Conservation (phyloP, 2,888 invertebrate genomes). For the Luffia ferchaultella region DNA sequence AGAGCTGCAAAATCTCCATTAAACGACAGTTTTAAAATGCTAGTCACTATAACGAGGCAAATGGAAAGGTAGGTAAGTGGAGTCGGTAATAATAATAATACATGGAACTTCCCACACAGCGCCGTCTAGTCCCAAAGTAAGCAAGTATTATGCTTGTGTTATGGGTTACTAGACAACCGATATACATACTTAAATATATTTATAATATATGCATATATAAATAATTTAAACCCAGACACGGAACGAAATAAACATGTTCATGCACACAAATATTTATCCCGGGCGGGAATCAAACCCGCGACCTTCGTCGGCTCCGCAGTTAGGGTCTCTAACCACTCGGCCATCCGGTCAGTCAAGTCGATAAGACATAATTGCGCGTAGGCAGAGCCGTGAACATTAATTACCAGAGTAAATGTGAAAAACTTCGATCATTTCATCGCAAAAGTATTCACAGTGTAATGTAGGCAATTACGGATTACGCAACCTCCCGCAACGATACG, state of each 20-base stretch:
- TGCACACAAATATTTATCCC: neutral
- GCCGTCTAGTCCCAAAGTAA: too few relatives aligned
- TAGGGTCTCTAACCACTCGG: neutral
- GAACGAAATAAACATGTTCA: neutral
- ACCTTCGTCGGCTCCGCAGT: neutral
- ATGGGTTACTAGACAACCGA: too few relatives aligned
- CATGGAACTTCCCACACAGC: too few relatives aligned
- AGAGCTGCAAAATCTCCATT: too few relatives aligned
- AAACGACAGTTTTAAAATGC: too few relatives aligned
- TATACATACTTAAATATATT: too few relatives aligned
- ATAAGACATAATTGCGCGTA: neutral
- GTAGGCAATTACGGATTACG: neutral
- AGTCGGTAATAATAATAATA: too few relatives aligned
- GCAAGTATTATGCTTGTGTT: too few relatives aligned
- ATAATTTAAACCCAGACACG: neutral
- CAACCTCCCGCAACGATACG: neutral
- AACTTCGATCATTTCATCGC: neutral
- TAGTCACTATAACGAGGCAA: too few relatives aligned
- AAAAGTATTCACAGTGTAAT: neutral
- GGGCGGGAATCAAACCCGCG: neutral
- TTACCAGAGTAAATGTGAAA: neutral
- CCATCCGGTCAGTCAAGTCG: neutral
- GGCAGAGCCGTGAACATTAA: neutral
- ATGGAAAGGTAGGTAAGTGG: too few relatives aligned
- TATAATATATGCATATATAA: too few relatives aligned